These are phyloP conservation scores for Agriopis aurantiaria DNA, from an alignment of 2,888 invertebrate genomes.

Conservation along the genomic window DNA sequence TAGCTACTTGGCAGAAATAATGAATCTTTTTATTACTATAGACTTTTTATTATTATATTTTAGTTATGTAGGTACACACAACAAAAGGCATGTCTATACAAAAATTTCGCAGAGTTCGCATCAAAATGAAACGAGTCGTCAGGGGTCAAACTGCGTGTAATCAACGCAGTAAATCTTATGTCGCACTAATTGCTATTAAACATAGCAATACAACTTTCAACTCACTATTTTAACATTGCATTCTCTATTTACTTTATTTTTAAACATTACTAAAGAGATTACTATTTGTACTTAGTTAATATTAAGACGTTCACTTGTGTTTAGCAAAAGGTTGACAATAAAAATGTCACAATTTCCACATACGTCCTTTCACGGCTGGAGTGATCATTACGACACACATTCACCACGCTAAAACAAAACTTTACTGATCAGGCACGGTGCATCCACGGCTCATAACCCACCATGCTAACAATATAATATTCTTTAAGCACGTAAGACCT, in stretches of 20 bases:
- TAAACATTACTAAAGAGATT: not conserved
- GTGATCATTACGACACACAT: conserved; percentile 38
- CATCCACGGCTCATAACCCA: conserved; percentile 35
- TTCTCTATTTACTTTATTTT: not conserved
- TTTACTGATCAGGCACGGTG: conserved; percentile 51
- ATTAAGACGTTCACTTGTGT: not conserved
- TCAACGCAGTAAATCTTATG: conserved; percentile 70
- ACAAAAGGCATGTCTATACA: conserved; percentile 30
- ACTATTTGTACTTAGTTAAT: not conserved
- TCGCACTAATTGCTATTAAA: conserved; percentile 59
- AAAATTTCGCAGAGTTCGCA: conserved; percentile 16
- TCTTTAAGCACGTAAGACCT: not conserved
- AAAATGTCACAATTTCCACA: conserved; percentile 8
- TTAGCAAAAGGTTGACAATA: not conserved
- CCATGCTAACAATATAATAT: not conserved
- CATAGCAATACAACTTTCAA: conserved; percentile 29
- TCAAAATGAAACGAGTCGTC: conserved; percentile 40
- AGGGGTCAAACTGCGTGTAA: conserved; percentile 60
- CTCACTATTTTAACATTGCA: not conserved
- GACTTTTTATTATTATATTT: no score
- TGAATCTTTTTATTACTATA: no score
- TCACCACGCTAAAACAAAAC: conserved; percentile 55
- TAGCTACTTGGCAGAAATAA: no score
- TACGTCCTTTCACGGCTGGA: conserved; percentile 4
- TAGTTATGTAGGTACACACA: no score